Percentiles rank a stretch among this genome's conserved stretches.
phyloP scores from a whole-genome alignment of 2,888 invertebrate species.

The Dilophus febrilis region DNA sequence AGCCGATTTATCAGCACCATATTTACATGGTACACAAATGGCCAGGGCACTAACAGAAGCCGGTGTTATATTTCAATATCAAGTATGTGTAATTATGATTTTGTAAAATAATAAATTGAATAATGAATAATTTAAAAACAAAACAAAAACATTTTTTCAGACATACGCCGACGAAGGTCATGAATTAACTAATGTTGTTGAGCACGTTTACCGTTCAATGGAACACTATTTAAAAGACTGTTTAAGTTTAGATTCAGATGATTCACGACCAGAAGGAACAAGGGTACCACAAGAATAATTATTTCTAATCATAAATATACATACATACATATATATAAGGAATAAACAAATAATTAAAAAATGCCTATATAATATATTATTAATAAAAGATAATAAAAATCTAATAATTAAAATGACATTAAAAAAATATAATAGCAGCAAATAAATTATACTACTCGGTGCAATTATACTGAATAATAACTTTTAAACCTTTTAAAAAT shows the following conservation, averaged over 20 bases:
- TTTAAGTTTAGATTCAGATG: conserved; percentile 70
- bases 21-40: conserved; percentile 80
- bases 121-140: too few relatives aligned
- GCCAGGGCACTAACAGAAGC: conserved; percentile 76
- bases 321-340: background rate
- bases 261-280: conserved; percentile 42
- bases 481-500: too few relatives aligned
- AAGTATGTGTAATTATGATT: conserved; percentile 38
- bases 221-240: conserved; percentile 83
- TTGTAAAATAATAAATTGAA: too few relatives aligned
- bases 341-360: background rate
- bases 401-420: too few relatives aligned
- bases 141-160: conserved; percentile 30
- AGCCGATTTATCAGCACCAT: conserved; percentile 83
- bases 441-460: too few relatives aligned
- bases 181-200: conserved; percentile 64
- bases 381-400: too few relatives aligned
- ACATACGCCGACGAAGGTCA: conserved; percentile 88
- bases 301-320: background rate
- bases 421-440: too few relatives aligned
- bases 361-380: background rate
- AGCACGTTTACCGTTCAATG: conserved; percentile 85
- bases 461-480: too few relatives aligned
- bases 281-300: background rate
- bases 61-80: conserved; percentile 79